These are phyloP conservation scores for Thalassaphorura encarpata DNA, from an alignment of 1,140 invertebrate genomes.

Conservation along the genomic window DNA sequence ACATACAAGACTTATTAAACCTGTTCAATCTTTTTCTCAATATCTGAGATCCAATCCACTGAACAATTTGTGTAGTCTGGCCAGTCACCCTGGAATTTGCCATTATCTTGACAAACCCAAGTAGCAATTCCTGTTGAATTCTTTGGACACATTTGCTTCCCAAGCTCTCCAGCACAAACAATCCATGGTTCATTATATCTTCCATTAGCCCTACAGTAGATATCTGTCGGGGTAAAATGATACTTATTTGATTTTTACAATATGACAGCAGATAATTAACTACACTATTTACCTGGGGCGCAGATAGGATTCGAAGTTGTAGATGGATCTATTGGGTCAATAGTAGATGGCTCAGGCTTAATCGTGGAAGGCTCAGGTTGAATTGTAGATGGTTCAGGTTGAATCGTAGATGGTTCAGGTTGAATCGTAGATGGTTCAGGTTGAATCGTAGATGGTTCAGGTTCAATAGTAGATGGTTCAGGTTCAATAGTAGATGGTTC, in stretches of 20 bases:
- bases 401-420: no score
- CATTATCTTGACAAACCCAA: background rate
- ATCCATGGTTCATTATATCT: background rate
- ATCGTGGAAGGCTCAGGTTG: no score
- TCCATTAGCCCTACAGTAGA: no score
- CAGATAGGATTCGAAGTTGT: background rate
- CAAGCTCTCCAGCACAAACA: background rate
- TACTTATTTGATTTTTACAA: no score
- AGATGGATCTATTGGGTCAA: background rate
- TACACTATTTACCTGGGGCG: no score
- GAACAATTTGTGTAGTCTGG: background rate
- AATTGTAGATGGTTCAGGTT: no score
- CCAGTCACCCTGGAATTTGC: background rate
- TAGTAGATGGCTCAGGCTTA: background rate
- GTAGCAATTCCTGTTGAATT: background rate
- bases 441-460: no score
- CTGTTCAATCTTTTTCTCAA: background rate
- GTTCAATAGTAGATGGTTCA: no score
- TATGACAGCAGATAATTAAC: no score
- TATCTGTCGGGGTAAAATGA: background rate
- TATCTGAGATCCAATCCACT: background rate
- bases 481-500: no score
- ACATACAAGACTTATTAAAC: background rate
- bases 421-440: no score
- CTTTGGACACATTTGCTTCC: background rate